phyloP scores from a whole-genome alignment of 2,888 invertebrate genomes.

The Mythimna vitellina region DNA sequence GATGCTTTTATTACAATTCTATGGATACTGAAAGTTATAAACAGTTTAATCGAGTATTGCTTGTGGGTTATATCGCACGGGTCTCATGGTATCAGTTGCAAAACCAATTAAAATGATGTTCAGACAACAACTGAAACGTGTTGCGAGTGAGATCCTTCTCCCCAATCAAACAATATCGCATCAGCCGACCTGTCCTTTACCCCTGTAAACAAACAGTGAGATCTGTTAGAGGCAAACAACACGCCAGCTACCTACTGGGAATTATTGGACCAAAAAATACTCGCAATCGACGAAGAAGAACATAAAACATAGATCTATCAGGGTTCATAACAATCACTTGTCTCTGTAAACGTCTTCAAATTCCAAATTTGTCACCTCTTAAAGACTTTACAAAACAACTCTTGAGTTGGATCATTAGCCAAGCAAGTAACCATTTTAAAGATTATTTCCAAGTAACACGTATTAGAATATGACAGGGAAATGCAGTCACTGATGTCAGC shows the following conservation, averaged over 20 bases:
- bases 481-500: conserved; percentile 49
- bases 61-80: background rate
- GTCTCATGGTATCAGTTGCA: background rate
- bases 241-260: background rate
- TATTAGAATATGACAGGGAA: conserved; percentile 44
- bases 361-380: conserved; percentile 12
- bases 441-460: conserved; percentile 38
- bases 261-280: background rate
- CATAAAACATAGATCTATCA: conserved; percentile 31
- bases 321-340: conserved; percentile 43
- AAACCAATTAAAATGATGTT: background rate
- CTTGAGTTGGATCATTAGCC: conserved; percentile 9
- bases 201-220: conserved; percentile 25
- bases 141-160: conserved; percentile 2
- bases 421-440: conserved; percentile 14
- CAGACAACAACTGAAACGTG: conserved; percentile 3
- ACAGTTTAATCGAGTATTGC: background rate
- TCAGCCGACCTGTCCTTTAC: conserved; percentile 19
- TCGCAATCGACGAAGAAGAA: conserved; percentile 3
- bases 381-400: background rate
- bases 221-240: conserved; percentile 5
- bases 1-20: background rate
- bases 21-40: background rate
- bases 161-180: conserved; percentile 10
- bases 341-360: conserved; percentile 34